Evolutionary conservation across 2,113 vertebrate genomes (phyloP).

Genomic region (Grammomys dolichurus): DNA sequence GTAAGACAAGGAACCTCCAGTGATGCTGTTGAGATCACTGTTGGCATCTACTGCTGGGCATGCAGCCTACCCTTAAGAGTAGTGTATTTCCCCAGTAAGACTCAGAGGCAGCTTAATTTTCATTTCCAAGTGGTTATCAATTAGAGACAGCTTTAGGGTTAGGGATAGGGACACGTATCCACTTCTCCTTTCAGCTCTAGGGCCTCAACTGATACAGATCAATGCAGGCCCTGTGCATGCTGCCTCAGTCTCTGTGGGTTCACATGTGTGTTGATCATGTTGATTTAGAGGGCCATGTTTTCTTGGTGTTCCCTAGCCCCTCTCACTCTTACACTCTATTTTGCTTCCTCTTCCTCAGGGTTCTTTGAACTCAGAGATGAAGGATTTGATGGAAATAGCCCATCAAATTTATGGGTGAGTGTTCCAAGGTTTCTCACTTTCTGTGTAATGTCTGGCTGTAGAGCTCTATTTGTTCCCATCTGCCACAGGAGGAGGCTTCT

Average conservation of each 20-base stretch:
- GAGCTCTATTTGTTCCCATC: not conserved
- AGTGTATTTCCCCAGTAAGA: not conserved
- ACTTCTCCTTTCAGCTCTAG: not conserved
- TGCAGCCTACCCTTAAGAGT: not conserved
- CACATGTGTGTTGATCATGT: not conserved
- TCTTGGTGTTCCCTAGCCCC: not conserved
- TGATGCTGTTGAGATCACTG: not conserved
- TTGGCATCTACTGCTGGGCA: not conserved
- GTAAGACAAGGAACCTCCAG: not conserved
- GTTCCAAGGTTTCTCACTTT: not conserved
- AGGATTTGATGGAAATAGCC: not conserved
- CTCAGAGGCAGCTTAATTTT: not conserved
- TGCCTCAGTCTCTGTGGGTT: not conserved
- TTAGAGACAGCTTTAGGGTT: not conserved
- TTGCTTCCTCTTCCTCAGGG: not conserved
- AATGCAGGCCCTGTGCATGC: too few species aligned
- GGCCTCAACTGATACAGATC: not conserved
- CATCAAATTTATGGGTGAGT: not conserved
- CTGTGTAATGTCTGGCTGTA: not conserved
- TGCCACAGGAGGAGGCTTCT: not conserved
- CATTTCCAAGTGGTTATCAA: not conserved
- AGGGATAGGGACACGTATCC: not conserved
- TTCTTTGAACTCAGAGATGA: not conserved
- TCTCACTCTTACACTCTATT: not conserved
- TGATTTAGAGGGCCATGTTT: not conserved